phyloP scores from a whole-genome alignment of 2,113 vertebrate species.

The Nettapus auritus region DNA sequence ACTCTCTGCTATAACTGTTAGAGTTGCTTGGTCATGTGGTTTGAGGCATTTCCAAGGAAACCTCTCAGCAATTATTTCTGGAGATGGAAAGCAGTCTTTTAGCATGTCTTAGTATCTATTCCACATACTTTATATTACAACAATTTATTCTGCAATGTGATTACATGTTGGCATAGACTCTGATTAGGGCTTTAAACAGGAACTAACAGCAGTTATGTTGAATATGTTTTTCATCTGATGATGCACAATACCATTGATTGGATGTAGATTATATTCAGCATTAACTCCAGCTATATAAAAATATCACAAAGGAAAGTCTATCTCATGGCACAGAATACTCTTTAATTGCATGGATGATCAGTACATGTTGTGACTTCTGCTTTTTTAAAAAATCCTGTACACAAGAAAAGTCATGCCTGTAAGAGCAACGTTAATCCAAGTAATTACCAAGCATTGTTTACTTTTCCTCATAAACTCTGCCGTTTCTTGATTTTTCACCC shows the following conservation, averaged over 20 bases:
- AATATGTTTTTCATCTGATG: slow-evolving; percentile 75
- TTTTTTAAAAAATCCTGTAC: slow-evolving; percentile 33
- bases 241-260: slow-evolving; percentile 79
- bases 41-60: slow-evolving; percentile 72
- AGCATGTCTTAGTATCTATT: slow-evolving; percentile 56
- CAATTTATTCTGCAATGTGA: slow-evolving; percentile 75
- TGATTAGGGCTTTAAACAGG: slow-evolving; percentile 77
- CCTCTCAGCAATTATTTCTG: slow-evolving; percentile 58
- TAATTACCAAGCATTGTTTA: slow-evolving; percentile 56
- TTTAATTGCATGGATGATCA: slow-evolving; percentile 72
- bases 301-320: slow-evolving; percentile 71
- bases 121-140: slow-evolving; percentile 64
- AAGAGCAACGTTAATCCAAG: slow-evolving; percentile 53
- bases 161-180: slow-evolving; percentile 73
- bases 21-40: slow-evolving; percentile 34
- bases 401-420: slow-evolving; percentile 53
- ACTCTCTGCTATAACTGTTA: not conserved
- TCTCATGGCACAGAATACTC: slow-evolving; percentile 66
- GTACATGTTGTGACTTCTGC: slow-evolving; percentile 69
- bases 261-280: slow-evolving; percentile 73
- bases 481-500: slow-evolving; percentile 18
- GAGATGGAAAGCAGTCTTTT: slow-evolving; percentile 64
- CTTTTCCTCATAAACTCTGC: slow-evolving; percentile 7
- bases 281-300: slow-evolving; percentile 73
- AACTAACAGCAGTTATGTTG: slow-evolving; percentile 73